Percentiles rank a stretch among this genome's conserved stretches.
Evolutionary conservation across 2,888 invertebrate genomes (phyloP).

Genomic region (Micropterix aruncella): DNA sequence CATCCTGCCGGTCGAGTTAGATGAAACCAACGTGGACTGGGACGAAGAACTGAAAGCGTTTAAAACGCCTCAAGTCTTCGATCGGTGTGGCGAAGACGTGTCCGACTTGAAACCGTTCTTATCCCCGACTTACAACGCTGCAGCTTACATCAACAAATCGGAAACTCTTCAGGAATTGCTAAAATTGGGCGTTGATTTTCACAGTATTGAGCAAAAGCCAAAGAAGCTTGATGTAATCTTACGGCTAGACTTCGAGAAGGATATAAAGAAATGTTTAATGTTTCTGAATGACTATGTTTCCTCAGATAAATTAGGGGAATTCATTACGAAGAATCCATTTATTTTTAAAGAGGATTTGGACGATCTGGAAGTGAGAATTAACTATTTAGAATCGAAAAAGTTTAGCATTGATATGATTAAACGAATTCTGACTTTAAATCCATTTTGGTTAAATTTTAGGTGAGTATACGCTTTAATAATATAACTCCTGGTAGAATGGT

Average conservation of each 20-base stretch:
- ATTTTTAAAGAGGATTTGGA: constrained; percentile 62
- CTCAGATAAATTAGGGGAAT: constrained; percentile 47
- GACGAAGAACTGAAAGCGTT: background rate
- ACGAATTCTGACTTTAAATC: constrained; percentile 55
- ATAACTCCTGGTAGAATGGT: too few species aligned
- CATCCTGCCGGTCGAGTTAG: too few species aligned
- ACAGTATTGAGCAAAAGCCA: constrained; percentile 55
- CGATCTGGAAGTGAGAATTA: constrained; percentile 60
- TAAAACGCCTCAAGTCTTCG: background rate
- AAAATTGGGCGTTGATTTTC: constrained; percentile 68
- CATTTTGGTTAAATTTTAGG: constrained; percentile 63
- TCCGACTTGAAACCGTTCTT: constrained; percentile 42
- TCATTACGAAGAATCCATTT: constrained; percentile 69
- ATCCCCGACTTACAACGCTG: constrained; percentile 64
- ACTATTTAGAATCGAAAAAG: constrained; percentile 72
- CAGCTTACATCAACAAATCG: constrained; percentile 75
- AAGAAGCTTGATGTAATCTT: constrained; percentile 49
- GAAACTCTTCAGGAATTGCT: constrained; percentile 61
- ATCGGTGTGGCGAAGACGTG: constrained; percentile 29
- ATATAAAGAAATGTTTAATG: constrained; percentile 53
- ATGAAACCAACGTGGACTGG: background rate
- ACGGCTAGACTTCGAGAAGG: constrained; percentile 57
- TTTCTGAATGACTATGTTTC: constrained; percentile 60
- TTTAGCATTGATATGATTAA: constrained; percentile 53
- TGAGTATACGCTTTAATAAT: too few species aligned